phyloP scores from a whole-genome alignment of 1,140 invertebrate species.

The Drosophila grimshawi region DNA sequence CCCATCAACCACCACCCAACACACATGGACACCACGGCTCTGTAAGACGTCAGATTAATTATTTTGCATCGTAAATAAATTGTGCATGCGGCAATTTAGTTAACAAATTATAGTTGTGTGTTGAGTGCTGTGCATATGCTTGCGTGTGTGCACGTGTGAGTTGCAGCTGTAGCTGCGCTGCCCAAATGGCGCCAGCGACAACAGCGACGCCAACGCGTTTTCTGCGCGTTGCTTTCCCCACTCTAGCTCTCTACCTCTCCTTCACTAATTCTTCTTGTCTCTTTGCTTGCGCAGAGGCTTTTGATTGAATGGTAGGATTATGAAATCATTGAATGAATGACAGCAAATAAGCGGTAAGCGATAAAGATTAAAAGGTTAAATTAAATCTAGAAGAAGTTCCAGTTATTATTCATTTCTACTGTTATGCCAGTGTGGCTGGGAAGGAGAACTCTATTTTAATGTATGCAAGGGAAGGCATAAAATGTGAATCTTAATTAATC shows the following conservation, averaged over 20 bases:
- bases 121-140: slow-evolving; percentile 9
- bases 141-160: slow-evolving; percentile 21
- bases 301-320: slow-evolving; percentile 12
- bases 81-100: slow-evolving; percentile 59
- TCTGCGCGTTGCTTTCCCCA: slow-evolving; percentile 9
- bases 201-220: slow-evolving; percentile 60
- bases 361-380: slow-evolving; percentile 19
- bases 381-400: background rate
- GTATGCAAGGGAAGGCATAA: no score
- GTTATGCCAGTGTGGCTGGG: background rate
- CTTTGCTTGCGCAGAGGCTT: slow-evolving; percentile 7
- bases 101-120: slow-evolving; percentile 61
- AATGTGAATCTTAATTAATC: no score
- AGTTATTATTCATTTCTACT: background rate
- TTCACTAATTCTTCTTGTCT: background rate
- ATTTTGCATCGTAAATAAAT: slow-evolving; percentile 61
- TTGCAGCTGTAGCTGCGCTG: slow-evolving; percentile 13
- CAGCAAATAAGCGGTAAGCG: slow-evolving; percentile 27
- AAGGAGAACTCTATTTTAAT: no score
- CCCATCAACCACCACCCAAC: background rate
- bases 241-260: background rate
- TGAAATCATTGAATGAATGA: slow-evolving; percentile 10
- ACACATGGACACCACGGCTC: background rate
- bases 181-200: slow-evolving; percentile 60
- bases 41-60: slow-evolving; percentile 50